Percentiles rank a stretch among this genome's conserved stretches.
These are phyloP conservation scores for Anarrhichthys ocellatus DNA, from an alignment of 2,113 vertebrate species.

Conservation along the genomic window DNA sequence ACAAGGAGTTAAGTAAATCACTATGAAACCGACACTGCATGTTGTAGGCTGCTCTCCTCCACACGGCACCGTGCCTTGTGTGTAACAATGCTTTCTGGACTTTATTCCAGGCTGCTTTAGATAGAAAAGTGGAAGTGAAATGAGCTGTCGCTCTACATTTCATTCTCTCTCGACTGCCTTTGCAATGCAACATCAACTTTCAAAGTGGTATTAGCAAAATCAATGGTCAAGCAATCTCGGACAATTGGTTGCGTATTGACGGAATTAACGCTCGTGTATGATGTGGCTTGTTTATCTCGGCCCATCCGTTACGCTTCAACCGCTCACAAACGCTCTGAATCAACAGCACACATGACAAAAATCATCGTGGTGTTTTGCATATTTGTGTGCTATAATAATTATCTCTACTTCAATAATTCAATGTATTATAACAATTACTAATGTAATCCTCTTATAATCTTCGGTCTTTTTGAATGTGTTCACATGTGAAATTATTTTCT, in stretches of 20 bases:
- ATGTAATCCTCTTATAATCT: slow-evolving; percentile 52
- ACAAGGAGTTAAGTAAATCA: slow-evolving; percentile 67
- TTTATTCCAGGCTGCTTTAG: slow-evolving; percentile 26
- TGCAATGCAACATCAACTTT: slow-evolving; percentile 59
- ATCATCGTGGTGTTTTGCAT: slow-evolving; percentile 22
- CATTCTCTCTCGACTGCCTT: slow-evolving; percentile 30
- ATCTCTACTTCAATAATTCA: slow-evolving; percentile 13
- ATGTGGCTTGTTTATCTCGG: slow-evolving; percentile 88
- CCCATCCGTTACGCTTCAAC: slow-evolving; percentile 76
- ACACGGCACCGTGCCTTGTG: not conserved
- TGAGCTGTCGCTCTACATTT: slow-evolving; percentile 26
- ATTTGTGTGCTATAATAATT: slow-evolving; percentile 30
- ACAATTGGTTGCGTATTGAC: slow-evolving; percentile 94
- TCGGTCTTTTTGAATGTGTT: slow-evolving; percentile 30
- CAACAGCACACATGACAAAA: slow-evolving; percentile 16
- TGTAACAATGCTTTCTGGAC: slow-evolving; percentile 31
- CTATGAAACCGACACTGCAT: slow-evolving; percentile 41
- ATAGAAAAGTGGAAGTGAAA: slow-evolving; percentile 35
- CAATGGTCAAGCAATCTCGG: slow-evolving; percentile 93
- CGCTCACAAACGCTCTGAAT: slow-evolving; percentile 33
- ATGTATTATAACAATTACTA: slow-evolving; percentile 29
- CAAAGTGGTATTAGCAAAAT: slow-evolving; percentile 90
- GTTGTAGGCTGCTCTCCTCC: slow-evolving; percentile 9
- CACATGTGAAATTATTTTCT: slow-evolving; percentile 53
- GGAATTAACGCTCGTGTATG: slow-evolving; percentile 94